These are phyloP conservation scores for Halisarca cf. caerulea DNA, from an alignment of 37 sponge, comb jelly and placozoan genomes.

Conservation along the genomic window DNA sequence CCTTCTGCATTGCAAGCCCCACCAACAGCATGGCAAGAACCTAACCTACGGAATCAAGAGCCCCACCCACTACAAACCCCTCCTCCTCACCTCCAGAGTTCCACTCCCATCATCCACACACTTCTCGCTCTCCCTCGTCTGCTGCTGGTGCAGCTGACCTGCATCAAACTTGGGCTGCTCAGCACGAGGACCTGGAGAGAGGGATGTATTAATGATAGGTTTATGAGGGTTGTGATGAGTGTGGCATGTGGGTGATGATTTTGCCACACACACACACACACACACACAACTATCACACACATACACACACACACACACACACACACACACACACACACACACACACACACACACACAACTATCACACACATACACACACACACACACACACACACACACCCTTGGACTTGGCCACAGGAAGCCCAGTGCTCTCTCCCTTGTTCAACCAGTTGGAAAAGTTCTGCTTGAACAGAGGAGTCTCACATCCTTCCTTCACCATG, in stretches of 20 bases:
- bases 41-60: no score
- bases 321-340: no score
- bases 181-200: neutral
- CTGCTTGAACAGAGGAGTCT: slow-evolving; percentile 82
- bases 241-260: no score
- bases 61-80: no score
- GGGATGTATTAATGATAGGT: no score
- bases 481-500: slow-evolving; percentile 74
- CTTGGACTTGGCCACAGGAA: neutral
- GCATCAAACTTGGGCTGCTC: slow-evolving; percentile 67
- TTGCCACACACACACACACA: no score
- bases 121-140: slow-evolving; percentile 44
- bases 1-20: no score
- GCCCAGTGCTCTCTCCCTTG: slow-evolving; percentile 40
- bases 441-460: slow-evolving; percentile 87
- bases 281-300: no score
- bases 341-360: neutral
- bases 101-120: slow-evolving; percentile 92
- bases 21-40: no score
- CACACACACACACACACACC: neutral
- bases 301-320: no score
- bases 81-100: slow-evolving; percentile 61
- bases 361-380: neutral
- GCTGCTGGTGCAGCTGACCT: slow-evolving; percentile 48
- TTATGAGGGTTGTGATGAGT: no score